phyloP scores from a whole-genome alignment of 1,140 invertebrate species.

The Papilio xuthus region DNA sequence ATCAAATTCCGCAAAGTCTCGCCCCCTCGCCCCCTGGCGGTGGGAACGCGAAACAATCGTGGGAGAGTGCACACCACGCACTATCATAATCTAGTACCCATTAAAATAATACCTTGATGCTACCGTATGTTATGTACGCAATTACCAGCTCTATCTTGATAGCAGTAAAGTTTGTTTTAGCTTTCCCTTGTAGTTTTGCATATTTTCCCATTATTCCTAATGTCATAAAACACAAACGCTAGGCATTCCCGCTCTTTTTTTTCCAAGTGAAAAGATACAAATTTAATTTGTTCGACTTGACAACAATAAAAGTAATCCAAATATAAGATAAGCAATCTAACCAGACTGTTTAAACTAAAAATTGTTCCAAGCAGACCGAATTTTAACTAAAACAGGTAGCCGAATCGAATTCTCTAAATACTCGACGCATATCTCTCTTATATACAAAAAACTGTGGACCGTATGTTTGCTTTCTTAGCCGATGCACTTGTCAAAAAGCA shows the following conservation, averaged over 20 bases:
- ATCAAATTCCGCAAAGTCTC: conserved; percentile 30
- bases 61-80: conserved; percentile 33
- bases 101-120: conserved; percentile 13
- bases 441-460: conserved; percentile 58
- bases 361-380: not conserved
- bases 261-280: too few relatives aligned
- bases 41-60: conserved; percentile 40
- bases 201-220: not conserved
- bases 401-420: conserved; percentile 45
- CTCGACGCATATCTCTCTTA: conserved; percentile 41
- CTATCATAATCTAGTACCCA: conserved; percentile 29
- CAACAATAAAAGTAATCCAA: not conserved
- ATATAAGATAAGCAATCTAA: not conserved
- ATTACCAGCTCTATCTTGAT: not conserved
- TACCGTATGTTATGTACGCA: not conserved
- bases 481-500: conserved; percentile 74
- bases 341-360: not conserved
- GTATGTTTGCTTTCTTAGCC: conserved; percentile 67
- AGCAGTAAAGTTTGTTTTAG: not conserved
- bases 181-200: not conserved
- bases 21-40: not conserved
- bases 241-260: too few relatives aligned
- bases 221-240: not conserved
- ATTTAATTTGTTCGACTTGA: not conserved
- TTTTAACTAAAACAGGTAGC: conserved; percentile 50